Base-by-base conservation (phyloP, 2,113 vertebrate genomes). In the Bungarus multicinctus region DNA sequence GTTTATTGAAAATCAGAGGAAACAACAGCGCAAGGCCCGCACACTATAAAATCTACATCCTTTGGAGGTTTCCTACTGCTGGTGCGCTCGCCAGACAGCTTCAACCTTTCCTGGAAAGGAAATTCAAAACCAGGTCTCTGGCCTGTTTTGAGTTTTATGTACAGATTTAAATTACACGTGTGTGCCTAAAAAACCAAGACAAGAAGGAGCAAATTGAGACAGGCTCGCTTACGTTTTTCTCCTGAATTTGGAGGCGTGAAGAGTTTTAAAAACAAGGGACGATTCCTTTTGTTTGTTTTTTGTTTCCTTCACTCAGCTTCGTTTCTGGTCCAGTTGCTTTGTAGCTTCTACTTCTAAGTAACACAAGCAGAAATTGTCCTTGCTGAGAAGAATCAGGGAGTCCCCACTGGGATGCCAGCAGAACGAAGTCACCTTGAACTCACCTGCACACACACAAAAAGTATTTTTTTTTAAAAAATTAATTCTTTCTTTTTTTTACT, bases 351-450 rank as follows among this genome's bases (percentile, higher is more conserved):
- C 92, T 97, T 98, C 98, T 95, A 99, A 97, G 96, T 98, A 99
- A 92, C 99, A 99, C 90, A 99, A 95, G 90, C 99, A 99, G 87
- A 99, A 98, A 94, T 98, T 98, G 8, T 99, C 99, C 95, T 99
- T 99, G 34, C 98, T 98, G 57, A 99, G 93, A 18, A 99, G 97
- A 4, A 97, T 96, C 94, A 99, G 74, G 3, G 98, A 97, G 69
- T 98, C 97, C 43, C 99, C 99, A 0, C 93, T 98, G 81, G 94
- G 89, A 86, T 98, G 98, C 99, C 99, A 99, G 93, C 95, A 97
- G 7, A 99, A 69, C 0, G 98, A 98, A 0, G 98, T 96, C 0
- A 99, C 98, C 91, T 98, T 98, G 87, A 99, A 99, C 90, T 97
- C 97, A 85, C 98, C 99, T 99, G 97, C 3, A 25, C 91, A 87